These are phyloP conservation scores for Bos indicus DNA, from an alignment of 2,113 vertebrate species.

Conservation along the genomic window DNA sequence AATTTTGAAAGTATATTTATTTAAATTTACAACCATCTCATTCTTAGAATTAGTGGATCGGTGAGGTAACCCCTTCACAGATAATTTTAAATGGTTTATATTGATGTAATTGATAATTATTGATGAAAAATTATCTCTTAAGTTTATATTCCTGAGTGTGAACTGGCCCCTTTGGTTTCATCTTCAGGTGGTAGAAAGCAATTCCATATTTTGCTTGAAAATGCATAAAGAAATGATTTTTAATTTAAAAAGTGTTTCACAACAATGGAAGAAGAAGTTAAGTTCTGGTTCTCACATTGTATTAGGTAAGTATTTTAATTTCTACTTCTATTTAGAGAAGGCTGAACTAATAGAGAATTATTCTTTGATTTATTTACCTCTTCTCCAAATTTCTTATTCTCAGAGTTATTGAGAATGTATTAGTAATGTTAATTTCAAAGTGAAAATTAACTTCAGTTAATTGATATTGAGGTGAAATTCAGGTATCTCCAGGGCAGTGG, in stretches of 20 bases:
- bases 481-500: not conserved
- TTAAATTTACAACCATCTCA: not conserved
- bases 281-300: constrained; percentile 81
- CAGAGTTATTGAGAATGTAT: not conserved
- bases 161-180: constrained; percentile 33
- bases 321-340: not conserved
- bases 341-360: not conserved
- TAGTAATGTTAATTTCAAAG: constrained; percentile 6
- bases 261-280: constrained; percentile 87
- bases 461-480: not conserved
- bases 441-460: not conserved
- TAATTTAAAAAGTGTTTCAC: constrained; percentile 76
- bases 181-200: constrained; percentile 78
- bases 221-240: constrained; percentile 80
- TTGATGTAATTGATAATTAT: not conserved
- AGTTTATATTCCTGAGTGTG: not conserved
- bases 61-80: not conserved
- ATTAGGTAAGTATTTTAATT: constrained; percentile 83
- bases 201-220: constrained; percentile 86
- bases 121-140: not conserved
- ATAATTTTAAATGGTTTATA: not conserved
- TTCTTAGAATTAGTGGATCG: not conserved
- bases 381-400: not conserved
- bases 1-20: not conserved
- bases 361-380: not conserved